phyloP scores from a whole-genome alignment of 2,113 vertebrate genomes.

The Agapornis roseicollis region DNA sequence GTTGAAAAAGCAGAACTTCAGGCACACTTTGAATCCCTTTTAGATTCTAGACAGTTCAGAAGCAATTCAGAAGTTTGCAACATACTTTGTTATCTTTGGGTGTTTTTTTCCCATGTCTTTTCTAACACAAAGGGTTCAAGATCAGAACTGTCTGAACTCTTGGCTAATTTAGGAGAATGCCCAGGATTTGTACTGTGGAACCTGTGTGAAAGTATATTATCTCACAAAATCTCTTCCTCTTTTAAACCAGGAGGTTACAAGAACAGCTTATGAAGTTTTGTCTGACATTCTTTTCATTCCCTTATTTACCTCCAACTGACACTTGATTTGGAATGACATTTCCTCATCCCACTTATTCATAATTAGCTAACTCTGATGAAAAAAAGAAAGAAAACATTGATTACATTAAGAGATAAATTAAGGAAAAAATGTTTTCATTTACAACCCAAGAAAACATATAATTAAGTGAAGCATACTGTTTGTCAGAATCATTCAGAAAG shows the following conservation, averaged over 20 bases:
- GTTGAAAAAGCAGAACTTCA: background rate
- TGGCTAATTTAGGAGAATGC: background rate
- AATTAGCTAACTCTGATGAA: background rate
- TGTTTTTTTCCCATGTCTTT: accelerated
- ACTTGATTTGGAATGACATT: background rate
- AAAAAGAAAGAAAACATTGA: background rate
- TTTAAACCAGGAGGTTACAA: background rate
- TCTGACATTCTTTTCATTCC: background rate
- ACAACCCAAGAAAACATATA: background rate
- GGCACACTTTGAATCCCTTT: background rate
- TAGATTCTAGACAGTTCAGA: background rate
- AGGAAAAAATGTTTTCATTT: background rate
- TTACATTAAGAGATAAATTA: background rate
- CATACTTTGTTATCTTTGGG: background rate
- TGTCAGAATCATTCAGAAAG: background rate
- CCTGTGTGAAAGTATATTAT: background rate
- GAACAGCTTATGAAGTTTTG: background rate
- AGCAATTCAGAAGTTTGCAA: background rate
- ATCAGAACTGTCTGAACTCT: background rate
- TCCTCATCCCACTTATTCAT: background rate
- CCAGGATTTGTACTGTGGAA: background rate
- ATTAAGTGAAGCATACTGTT: background rate
- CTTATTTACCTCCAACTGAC: background rate
- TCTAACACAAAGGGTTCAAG: background rate
- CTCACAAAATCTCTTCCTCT: background rate